A percentile compares a stretch with the other conserved stretches of the same genome.
These are phyloP conservation scores for Drosophila mojavensis DNA, from an alignment of 1,140 invertebrate genomes.

Conservation along the genomic window DNA sequence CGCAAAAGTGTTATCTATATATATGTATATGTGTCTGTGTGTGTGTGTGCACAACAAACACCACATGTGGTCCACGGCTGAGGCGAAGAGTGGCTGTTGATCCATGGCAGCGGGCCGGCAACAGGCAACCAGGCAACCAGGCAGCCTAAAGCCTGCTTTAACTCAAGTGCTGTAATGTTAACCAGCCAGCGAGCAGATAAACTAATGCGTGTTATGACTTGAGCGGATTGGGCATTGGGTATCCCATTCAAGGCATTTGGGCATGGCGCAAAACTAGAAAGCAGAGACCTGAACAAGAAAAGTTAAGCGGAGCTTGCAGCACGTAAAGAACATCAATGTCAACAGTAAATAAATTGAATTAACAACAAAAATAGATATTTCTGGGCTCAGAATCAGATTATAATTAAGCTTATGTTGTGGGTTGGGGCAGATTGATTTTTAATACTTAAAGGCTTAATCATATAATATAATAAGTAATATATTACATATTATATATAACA, in stretches of 20 bases:
- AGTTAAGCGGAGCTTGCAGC: not conserved
- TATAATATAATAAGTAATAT: no score
- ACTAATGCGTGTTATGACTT: constrained; percentile 48
- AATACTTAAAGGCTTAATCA: no score
- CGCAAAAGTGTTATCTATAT: constrained; percentile 20
- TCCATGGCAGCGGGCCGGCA: constrained; percentile 20
- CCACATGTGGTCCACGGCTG: constrained; percentile 66
- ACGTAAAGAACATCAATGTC: not conserved
- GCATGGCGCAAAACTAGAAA: constrained; percentile 10
- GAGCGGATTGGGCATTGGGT: constrained; percentile 21
- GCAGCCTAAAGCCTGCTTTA: constrained; percentile 58
- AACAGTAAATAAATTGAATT: constrained; percentile 2
- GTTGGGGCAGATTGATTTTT: no score
- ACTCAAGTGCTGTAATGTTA: constrained; percentile 65
- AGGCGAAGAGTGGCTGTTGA: constrained; percentile 30
- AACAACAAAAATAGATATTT: no score
- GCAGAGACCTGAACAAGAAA: constrained; percentile 1
- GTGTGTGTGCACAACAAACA: constrained; percentile 77
- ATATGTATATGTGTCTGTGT: not conserved
- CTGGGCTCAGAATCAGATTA: no score
- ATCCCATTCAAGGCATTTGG: not conserved
- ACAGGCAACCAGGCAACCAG: constrained; percentile 16
- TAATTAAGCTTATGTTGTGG: no score
- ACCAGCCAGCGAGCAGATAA: constrained; percentile 15
- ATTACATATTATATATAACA: no score